These are phyloP conservation scores for Parasteatoda lunata DNA, from an alignment of 2,888 invertebrate genomes.

Conservation along the genomic window DNA sequence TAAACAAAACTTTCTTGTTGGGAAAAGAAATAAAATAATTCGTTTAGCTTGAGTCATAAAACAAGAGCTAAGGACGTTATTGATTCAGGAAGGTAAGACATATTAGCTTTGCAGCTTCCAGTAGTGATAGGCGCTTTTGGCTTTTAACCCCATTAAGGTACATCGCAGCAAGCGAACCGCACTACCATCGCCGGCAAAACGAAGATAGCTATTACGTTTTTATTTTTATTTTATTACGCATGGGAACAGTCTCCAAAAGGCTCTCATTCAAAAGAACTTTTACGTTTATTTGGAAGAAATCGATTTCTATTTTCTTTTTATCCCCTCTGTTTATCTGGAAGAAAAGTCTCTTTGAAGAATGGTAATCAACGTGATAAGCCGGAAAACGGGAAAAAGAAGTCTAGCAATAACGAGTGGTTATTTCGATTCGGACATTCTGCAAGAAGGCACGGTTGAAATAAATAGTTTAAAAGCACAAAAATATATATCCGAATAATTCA, in stretches of 20 bases:
- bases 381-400: slow-evolving; percentile 6
- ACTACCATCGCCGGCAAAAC: background rate
- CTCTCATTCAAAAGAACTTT: background rate
- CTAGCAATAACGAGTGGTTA: background rate
- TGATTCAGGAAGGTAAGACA: background rate
- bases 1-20: no score
- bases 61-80: background rate
- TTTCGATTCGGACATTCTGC: no score
- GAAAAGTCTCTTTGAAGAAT: background rate
- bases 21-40: no score
- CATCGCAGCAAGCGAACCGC: background rate
- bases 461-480: no score
- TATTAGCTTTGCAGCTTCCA: background rate
- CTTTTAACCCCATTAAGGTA: background rate
- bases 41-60: no score
- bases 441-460: no score
- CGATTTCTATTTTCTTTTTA: background rate
- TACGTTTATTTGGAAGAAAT: background rate
- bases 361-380: background rate
- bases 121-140: background rate
- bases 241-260: background rate
- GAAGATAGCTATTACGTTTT: background rate
- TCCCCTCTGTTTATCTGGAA: background rate
- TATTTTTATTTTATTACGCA: background rate
- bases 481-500: no score